Conservation (phyloP, 2,113 vertebrate genomes). For the Daubentonia madagascariensis region DNA sequence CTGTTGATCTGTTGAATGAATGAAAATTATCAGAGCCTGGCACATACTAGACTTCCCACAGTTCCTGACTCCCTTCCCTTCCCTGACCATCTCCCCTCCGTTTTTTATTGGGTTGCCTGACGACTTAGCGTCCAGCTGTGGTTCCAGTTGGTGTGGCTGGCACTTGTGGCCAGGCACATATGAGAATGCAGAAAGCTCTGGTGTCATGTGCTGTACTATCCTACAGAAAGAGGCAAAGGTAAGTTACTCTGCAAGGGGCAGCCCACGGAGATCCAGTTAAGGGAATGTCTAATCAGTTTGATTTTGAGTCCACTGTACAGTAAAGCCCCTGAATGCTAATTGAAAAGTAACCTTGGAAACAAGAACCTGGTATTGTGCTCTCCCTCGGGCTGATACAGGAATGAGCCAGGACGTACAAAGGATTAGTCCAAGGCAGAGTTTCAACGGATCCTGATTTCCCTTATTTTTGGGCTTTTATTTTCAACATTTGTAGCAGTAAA, state of each 20-base stretch:
- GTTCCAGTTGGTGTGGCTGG: neutral
- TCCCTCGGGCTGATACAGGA: neutral
- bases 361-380: neutral
- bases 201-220: fast-evolving
- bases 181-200: neutral
- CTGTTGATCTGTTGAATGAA: neutral
- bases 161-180: neutral
- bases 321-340: slow-evolving; percentile 29
- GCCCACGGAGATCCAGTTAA: neutral
- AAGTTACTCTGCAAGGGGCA: neutral
- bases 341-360: slow-evolving; percentile 61
- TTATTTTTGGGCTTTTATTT: slow-evolving; percentile 33
- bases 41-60: neutral
- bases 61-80: no score
- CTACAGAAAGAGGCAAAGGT: neutral
- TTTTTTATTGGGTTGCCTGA: neutral
- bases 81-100: neutral
- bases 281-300: neutral
- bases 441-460: slow-evolving; percentile 21
- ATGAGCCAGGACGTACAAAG: neutral
- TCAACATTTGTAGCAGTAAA: slow-evolving; percentile 25
- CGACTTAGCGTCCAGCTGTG: neutral
- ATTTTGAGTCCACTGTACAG: neutral
- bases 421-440: neutral
- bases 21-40: neutral